Evolutionary conservation across 1,140 invertebrate genomes (phyloP).

Genomic region (Hypsibius dujardini): DNA sequence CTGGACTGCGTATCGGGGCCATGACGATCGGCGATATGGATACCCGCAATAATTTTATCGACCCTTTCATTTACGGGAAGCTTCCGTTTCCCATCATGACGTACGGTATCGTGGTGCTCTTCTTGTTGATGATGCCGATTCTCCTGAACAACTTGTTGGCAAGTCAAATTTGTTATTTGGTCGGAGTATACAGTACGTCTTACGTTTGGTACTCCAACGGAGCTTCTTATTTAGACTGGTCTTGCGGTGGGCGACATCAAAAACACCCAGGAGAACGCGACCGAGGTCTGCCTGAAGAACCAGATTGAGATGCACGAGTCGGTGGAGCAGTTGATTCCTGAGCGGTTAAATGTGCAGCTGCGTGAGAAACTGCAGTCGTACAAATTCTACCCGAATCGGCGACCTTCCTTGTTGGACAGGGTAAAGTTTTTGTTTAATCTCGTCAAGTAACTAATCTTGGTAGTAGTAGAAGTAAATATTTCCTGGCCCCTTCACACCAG

Average conservation of each 20-base stretch:
- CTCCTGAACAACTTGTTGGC: conserved; percentile 8
- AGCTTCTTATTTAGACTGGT: conserved; percentile 13
- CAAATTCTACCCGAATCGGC: neutral
- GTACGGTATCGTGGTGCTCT: neutral
- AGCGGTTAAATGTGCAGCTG: neutral
- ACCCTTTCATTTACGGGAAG: neutral
- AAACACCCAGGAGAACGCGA: neutral
- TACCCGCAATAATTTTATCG: neutral
- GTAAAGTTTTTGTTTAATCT: too few relatives aligned
- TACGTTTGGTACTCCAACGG: neutral
- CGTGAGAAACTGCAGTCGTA: neutral
- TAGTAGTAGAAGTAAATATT: too few relatives aligned
- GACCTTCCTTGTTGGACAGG: neutral
- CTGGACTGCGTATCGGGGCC: neutral
- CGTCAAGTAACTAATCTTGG: too few relatives aligned
- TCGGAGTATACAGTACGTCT: neutral
- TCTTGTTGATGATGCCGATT: conserved; percentile 13
- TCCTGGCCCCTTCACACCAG: too few relatives aligned
- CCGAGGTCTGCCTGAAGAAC: neutral
- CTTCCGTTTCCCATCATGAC: conserved; percentile 12
- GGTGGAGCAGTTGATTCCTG: neutral
- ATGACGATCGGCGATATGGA: conserved; percentile 16
- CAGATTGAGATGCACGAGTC: neutral
- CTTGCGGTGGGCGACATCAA: conserved; percentile 8
- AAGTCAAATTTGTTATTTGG: conserved; percentile 1